Evolutionary conservation across 2,888 invertebrate genomes (phyloP).

Genomic region (Dusona sp.): DNA sequence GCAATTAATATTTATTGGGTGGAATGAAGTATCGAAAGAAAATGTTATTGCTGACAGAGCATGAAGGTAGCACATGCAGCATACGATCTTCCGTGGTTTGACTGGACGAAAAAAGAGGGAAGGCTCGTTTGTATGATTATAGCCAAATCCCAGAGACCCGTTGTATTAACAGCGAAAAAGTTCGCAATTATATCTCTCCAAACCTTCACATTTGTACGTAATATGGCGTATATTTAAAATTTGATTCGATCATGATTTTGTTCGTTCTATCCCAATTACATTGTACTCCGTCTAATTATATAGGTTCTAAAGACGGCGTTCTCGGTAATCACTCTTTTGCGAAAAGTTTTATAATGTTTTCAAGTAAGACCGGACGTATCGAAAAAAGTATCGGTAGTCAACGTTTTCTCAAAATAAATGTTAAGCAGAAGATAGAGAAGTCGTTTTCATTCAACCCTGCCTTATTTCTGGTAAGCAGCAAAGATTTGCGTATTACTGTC

Average conservation of each 20-base stretch:
- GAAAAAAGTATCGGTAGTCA: neutral
- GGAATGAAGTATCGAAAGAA: slow-evolving; percentile 2
- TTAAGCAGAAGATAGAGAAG: neutral
- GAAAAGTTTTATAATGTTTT: slow-evolving; percentile 26
- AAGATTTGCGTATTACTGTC: neutral
- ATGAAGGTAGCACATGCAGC: slow-evolving; percentile 52
- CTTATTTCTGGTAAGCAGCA: neutral
- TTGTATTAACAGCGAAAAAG: slow-evolving; percentile 52
- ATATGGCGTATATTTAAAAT: neutral
- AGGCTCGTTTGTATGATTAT: slow-evolving; percentile 49
- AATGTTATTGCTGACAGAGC: slow-evolving; percentile 33
- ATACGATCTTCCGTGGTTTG: slow-evolving; percentile 64
- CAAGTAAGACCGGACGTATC: neutral
- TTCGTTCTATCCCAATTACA: neutral
- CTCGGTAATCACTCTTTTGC: slow-evolving; percentile 38
- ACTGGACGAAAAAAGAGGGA: slow-evolving; percentile 48
- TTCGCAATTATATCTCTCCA: slow-evolving; percentile 52
- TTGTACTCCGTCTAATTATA: neutral
- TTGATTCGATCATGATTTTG: neutral
- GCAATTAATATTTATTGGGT: neutral
- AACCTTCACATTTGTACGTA: slow-evolving; percentile 49
- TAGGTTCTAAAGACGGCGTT: slow-evolving; percentile 43
- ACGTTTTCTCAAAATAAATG: neutral
- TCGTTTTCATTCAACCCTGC: neutral
- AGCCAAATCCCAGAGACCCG: slow-evolving; percentile 54